Evolutionary conservation across 2,797 vertebrate species (phyloP), one percentile per base, ranked within the genome.

Genomic region (Gambelia wislizenii): DNA sequence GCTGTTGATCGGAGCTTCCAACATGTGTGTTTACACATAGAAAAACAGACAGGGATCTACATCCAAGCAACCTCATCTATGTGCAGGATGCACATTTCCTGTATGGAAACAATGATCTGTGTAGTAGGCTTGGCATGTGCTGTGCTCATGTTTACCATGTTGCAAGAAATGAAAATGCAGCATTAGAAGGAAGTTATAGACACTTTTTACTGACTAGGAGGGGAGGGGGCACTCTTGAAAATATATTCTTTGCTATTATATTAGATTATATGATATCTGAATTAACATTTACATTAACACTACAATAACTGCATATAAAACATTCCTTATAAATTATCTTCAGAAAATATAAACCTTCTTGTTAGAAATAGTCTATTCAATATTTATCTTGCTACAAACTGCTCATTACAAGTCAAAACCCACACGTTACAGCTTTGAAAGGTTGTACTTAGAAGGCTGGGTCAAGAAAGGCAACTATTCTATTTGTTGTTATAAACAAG

Each of bases 271-370:
- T 90, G 49, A 88, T 67, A 52, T 85, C 91, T 83, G 89, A 72
- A 90, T n/a, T 69, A 87, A 84, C 67, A 84, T 93, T 70, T 90
- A 85, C 56, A 88, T 81, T 49, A 88, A 89, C 49, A 78, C 49
- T 59, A 82, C 39, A 80, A 61, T 18, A 91, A 88, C 30, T 92
- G 86, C 88, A 84, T 94, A 94, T 89, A 94, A 95, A 96, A 92
- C 87, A 79, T 81, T 88, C 76, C 61, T 94, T 75, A 90, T 93
- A 94, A 93, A 92, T 95, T 88, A 95, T 91, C 87, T 93, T 90
- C 93, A 81, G 93, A 81, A 92, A 94, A 96, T 95, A 95, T 91
- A 95, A 92, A 93, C 87, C 70, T 42, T 64, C 76, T 92, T 47
- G 89, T 91, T 89, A 6, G 0, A 85, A 92, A 95, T 12, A 54